These are phyloP conservation scores for Mongoloraphidia duomilia DNA, from an alignment of 2,888 invertebrate genomes.

Conservation along the genomic window DNA sequence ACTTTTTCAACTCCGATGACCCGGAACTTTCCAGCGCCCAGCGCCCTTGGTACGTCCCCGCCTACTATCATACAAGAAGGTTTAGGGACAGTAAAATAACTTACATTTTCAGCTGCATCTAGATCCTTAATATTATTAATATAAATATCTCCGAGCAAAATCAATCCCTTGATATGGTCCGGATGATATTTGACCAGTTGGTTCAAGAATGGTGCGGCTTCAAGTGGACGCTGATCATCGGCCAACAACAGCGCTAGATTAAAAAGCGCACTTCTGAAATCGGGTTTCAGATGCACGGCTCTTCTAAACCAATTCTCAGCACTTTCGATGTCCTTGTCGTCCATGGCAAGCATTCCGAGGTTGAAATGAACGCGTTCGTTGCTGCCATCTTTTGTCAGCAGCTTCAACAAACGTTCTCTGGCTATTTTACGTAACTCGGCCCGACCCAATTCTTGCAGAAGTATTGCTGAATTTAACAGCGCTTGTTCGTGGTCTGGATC, in stretches of 20 bases:
- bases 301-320: slow-evolving; percentile 86
- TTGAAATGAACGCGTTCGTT: slow-evolving; percentile 92
- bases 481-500: slow-evolving; percentile 94
- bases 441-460: slow-evolving; percentile 79
- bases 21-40: no score
- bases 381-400: slow-evolving; percentile 58
- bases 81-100: slow-evolving; percentile 21
- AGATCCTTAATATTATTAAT: slow-evolving; percentile 90
- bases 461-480: slow-evolving; percentile 84
- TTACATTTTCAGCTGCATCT: slow-evolving; percentile 84
- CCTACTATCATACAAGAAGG: no score
- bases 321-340: slow-evolving; percentile 74
- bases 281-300: slow-evolving; percentile 74
- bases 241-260: slow-evolving; percentile 83
- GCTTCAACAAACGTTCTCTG: slow-evolving; percentile 62
- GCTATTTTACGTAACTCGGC: slow-evolving; percentile 67
- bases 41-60: no score
- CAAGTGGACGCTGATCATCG: slow-evolving; percentile 74
- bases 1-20: no score
- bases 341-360: slow-evolving; percentile 93
- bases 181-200: slow-evolving; percentile 84
- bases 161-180: slow-evolving; percentile 86
- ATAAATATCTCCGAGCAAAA: slow-evolving; percentile 88
- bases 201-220: slow-evolving; percentile 84
- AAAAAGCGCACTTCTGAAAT: slow-evolving; percentile 87